A percentile compares a stretch with the other conserved stretches of the same genome.
These are phyloP conservation scores for Myiotriccus ornatus DNA, from an alignment of 2,797 vertebrate genomes.

Conservation along the genomic window DNA sequence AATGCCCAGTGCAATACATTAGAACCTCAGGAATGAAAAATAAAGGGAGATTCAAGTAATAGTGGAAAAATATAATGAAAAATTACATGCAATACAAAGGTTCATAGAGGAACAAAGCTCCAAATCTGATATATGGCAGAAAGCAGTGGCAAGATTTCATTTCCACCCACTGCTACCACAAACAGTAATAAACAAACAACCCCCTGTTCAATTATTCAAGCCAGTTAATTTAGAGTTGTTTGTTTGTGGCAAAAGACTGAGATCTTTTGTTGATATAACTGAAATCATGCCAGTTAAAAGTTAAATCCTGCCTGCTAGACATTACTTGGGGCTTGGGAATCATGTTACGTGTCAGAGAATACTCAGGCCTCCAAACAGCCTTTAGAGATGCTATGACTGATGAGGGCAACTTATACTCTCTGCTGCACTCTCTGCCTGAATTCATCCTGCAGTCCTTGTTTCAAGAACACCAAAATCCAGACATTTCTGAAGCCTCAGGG, in stretches of 20 bases:
- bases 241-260: slow-evolving; percentile 35
- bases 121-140: not conserved
- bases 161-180: slow-evolving; percentile 59
- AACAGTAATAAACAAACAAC: slow-evolving; percentile 61
- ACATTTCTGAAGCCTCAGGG: not conserved
- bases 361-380: not conserved
- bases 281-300: slow-evolving; percentile 33
- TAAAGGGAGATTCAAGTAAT: not conserved
- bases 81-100: not conserved
- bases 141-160: slow-evolving; percentile 3
- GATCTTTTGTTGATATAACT: slow-evolving; percentile 56
- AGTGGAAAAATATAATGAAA: not conserved
- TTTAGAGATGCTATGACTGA: not conserved
- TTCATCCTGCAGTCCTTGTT: not conserved
- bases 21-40: not conserved
- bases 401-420: not conserved
- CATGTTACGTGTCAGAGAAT: not conserved
- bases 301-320: slow-evolving; percentile 45
- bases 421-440: not conserved
- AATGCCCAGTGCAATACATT: not conserved
- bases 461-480: not conserved
- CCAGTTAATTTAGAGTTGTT: slow-evolving; percentile 54
- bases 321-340: not conserved
- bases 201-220: slow-evolving; percentile 40
- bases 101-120: not conserved